These are phyloP conservation scores for Endotricha flammealis DNA, from an alignment of 2,888 invertebrate species.

Conservation along the genomic window DNA sequence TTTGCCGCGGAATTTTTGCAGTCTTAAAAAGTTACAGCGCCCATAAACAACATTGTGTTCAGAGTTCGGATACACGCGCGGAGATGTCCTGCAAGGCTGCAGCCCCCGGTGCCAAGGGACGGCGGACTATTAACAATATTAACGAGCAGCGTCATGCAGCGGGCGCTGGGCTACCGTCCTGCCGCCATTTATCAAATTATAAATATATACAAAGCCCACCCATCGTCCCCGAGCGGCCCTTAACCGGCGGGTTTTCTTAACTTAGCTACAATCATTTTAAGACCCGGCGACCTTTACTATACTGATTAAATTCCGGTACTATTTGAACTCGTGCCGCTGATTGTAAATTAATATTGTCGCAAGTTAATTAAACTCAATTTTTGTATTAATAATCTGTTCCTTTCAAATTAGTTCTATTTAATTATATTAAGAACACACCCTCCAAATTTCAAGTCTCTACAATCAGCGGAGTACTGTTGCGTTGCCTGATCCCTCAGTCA, in stretches of 20 bases:
- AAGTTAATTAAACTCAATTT: too few relatives aligned
- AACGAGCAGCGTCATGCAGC: constrained; percentile 38
- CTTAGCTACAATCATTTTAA: too few relatives aligned
- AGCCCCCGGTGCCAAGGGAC: constrained; percentile 26
- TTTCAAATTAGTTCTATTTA: too few relatives aligned
- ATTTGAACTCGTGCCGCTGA: too few relatives aligned
- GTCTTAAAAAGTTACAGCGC: neutral
- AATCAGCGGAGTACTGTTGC: too few relatives aligned
- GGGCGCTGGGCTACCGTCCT: constrained; percentile 57
- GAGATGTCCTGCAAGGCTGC: constrained; percentile 15
- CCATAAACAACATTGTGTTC: constrained; percentile 2
- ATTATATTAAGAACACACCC: too few relatives aligned
- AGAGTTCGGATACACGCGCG: constrained; percentile 4
- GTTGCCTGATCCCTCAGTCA: too few relatives aligned
- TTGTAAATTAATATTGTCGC: too few relatives aligned
- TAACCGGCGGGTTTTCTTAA: constrained; percentile 21
- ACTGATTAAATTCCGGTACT: too few relatives aligned
- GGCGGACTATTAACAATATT: constrained; percentile 46
- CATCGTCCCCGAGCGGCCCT: constrained; percentile 36
- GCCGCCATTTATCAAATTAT: constrained; percentile 63
- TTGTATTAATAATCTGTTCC: too few relatives aligned
- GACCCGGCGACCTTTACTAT: too few relatives aligned
- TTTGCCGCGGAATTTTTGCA: neutral
- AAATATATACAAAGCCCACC: constrained; percentile 48
- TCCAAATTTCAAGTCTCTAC: too few relatives aligned